These are phyloP conservation scores for Drosophila tani DNA, from an alignment of 1,140 invertebrate genomes.

Conservation along the genomic window DNA sequence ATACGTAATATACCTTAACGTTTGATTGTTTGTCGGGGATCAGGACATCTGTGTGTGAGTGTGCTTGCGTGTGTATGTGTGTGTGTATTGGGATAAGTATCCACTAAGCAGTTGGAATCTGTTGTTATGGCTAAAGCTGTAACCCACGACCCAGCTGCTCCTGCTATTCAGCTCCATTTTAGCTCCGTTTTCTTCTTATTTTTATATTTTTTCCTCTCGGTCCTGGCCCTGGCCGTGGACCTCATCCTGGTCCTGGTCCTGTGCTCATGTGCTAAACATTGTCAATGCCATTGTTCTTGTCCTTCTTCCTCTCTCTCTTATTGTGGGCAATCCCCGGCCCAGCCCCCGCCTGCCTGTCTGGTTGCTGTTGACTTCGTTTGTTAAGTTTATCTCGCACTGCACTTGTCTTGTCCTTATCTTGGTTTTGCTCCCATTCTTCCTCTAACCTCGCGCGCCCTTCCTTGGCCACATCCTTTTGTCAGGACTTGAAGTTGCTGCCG, in stretches of 20 bases:
- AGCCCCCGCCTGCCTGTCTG: constrained; percentile 36
- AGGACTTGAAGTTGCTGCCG: constrained; percentile 16
- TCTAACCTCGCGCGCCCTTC: background rate
- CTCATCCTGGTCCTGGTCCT: constrained; percentile 7
- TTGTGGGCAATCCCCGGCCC: constrained; percentile 15
- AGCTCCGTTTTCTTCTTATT: constrained; percentile 9
- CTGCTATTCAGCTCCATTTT: constrained; percentile 15
- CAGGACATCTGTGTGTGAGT: background rate
- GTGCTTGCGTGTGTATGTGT: background rate
- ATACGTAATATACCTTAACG: constrained; percentile 58
- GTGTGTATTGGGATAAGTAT: constrained; percentile 67
- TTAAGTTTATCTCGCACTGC: constrained; percentile 75
- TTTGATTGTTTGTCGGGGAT: constrained; percentile 47
- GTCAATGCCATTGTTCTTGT: constrained; percentile 53
- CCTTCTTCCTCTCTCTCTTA: background rate
- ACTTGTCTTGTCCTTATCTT: constrained; percentile 66
- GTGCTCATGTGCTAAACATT: constrained; percentile 45
- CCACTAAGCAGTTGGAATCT: constrained; percentile 80
- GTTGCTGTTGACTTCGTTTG: constrained; percentile 68
- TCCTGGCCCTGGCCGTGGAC: background rate
- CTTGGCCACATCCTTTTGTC: constrained; percentile 46
- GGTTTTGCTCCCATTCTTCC: constrained; percentile 25
- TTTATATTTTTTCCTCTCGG: background rate
- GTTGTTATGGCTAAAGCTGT: constrained; percentile 69
- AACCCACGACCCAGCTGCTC: constrained; percentile 48